phyloP scores from a whole-genome alignment of 2,797 vertebrate genomes.

The Coilia nasus region DNA sequence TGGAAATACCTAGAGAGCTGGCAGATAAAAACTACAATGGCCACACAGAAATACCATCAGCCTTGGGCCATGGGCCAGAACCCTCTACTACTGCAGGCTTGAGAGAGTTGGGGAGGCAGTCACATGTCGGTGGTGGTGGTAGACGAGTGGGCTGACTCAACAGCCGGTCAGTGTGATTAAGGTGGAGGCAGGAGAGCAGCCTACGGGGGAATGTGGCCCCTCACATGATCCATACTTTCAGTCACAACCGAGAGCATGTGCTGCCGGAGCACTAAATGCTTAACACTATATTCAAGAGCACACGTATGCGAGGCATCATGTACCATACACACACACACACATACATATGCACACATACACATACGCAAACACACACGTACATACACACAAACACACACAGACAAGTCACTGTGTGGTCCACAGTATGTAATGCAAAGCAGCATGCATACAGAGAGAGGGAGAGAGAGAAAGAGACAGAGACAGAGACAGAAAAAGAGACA shows the following conservation, averaged over 20 bases:
- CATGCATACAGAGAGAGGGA: conserved; percentile 13
- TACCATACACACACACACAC: background rate
- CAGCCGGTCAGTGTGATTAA: background rate
- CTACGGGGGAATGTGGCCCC: background rate
- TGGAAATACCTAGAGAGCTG: no score
- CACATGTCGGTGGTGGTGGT: background rate
- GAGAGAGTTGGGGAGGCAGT: conserved; percentile 6
- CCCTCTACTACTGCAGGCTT: no score
- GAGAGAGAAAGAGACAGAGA: background rate
- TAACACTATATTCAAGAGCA: background rate
- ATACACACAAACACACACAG: background rate
- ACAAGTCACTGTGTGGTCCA: background rate
- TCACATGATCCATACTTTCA: conserved; percentile 21
- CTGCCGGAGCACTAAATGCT: background rate
- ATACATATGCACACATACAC: background rate
- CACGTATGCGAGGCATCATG: background rate
- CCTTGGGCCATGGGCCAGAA: no score
- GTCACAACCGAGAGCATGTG: background rate
- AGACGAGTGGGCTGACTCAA: background rate
- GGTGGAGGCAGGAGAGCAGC: no score
- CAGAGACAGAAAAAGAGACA: background rate
- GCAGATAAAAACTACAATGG: no score
- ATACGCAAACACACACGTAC: no score
- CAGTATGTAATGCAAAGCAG: background rate
- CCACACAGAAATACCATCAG: no score